A percentile compares a stretch with the other conserved stretches of the same genome.
These are phyloP conservation scores for Aporophyla lueneburgensis DNA, from an alignment of 2,888 invertebrate species.

Conservation along the genomic window DNA sequence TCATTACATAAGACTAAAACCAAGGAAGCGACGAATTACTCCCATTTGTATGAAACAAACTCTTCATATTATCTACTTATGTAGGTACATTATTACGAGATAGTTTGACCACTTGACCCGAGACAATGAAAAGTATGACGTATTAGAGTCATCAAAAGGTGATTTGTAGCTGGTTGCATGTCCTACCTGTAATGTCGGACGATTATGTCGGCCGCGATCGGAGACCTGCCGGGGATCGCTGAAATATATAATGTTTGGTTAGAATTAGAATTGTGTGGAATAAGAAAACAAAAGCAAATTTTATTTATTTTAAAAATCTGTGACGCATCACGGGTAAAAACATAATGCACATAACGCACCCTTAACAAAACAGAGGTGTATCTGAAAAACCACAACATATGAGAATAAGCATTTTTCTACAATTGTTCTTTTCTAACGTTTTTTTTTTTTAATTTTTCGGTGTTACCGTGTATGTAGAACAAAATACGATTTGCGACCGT, in stretches of 20 bases:
- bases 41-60: conserved; percentile 21
- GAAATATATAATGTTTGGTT: conserved; percentile 21
- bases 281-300: not conserved
- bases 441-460: too few species aligned
- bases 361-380: too few species aligned
- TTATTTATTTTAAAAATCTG: not conserved
- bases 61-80: conserved; percentile 43
- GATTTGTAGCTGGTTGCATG: conserved; percentile 44
- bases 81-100: conserved; percentile 2
- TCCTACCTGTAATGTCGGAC: conserved; percentile 63
- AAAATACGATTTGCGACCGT: too few species aligned
- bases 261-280: not conserved
- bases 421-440: too few species aligned
- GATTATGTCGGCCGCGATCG: conserved; percentile 53
- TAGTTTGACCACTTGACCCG: conserved; percentile 17
- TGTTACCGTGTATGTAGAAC: too few species aligned
- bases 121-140: conserved; percentile 13
- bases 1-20: conserved; percentile 13
- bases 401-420: too few species aligned
- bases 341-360: too few species aligned
- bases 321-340: not conserved
- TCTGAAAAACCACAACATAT: too few species aligned
- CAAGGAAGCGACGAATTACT: conserved; percentile 3
- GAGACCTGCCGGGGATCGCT: conserved; percentile 53
- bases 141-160: conserved; percentile 48